Evolutionary conservation across 1,140 invertebrate genomes (phyloP), one percentile per base, ranked within the genome.

Genomic region (Bombus soroeensis): DNA sequence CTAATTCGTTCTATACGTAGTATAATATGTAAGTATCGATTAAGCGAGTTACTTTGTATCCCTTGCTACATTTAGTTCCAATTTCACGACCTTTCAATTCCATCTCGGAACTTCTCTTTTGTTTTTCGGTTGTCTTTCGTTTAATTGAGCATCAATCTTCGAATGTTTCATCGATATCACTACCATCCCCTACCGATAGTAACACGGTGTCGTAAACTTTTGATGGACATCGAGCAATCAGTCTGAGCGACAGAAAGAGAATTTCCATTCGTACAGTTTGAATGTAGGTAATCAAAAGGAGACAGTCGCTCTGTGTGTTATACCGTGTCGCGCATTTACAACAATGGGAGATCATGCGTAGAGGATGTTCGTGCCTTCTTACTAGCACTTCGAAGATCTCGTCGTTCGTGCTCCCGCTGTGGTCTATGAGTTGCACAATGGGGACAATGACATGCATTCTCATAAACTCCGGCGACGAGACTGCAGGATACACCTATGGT

Each of bases 401-500:
- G 64, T 84, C 62, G 77, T 81, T 39, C 37, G 70, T 59, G 70
- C 73, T 82, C 78, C 71, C 15, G 73, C 78, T 71, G 68, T 47
- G 82, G 75, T 86, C 86, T 39, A 85, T 71, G 86, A 87, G 66
- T 81, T 12, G 25, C 43, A 90, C 88, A 90, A 90, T 89, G 83
- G 88, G 43, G 72, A 78, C 88, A 90, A 90, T 90, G 89, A 90
- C 88, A 90, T 90, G 88, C 89, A 89, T 85, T 89, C 88, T 89
- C 89, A 79, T 90, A 90, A 90, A 90, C 82, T 75, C 64, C n/a
- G 82, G 57, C 81, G 41, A 57, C 68, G 86, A 68, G 85, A 47
- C 88, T 59, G 72, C 85, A 59, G 81, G 89, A 87, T 73, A 70
- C 37, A 70, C 37, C 86, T 22, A 78, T n/a, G 41, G 59, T 64